Conservation (phyloP, 1,140 invertebrate species). For the Papilio xuthus region DNA sequence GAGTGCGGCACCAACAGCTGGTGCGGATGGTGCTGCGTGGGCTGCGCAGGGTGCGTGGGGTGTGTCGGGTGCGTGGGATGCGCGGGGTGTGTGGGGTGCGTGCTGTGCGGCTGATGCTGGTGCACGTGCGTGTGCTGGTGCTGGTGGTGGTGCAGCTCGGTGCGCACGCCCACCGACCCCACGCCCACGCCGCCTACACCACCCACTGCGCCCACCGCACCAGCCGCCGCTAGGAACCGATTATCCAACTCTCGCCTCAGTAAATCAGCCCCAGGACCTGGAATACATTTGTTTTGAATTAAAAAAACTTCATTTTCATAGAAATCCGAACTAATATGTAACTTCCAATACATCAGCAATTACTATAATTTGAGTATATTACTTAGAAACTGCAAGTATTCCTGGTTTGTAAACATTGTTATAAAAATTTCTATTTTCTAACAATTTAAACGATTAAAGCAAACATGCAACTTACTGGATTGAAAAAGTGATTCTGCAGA, state of each 20-base stretch:
- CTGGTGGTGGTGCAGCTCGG: constrained; percentile 95
- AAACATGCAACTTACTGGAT: constrained; percentile 89
- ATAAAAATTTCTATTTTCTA: not conserved
- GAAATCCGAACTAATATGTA: no score
- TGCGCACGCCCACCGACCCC: constrained; percentile 85
- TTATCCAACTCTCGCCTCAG: constrained; percentile 95
- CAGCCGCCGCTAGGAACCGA: constrained; percentile 87
- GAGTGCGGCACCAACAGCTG: constrained; percentile 77
- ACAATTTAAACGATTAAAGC: not conserved
- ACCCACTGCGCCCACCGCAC: constrained; percentile 59
- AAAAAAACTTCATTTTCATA: constrained; percentile 7
- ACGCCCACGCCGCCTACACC: constrained; percentile 57
- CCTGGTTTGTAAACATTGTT: no score
- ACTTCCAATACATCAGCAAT: no score
- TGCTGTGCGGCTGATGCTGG: constrained; percentile 52
- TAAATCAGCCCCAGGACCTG: constrained; percentile 87
- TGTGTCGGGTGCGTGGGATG: constrained; percentile 83
- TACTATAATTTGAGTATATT: no score
- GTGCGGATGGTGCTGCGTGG: constrained; percentile 65
- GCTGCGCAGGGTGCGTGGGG: constrained; percentile 54
- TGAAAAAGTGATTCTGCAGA: constrained; percentile 93
- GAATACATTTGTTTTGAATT: constrained; percentile 30
- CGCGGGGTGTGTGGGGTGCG: constrained; percentile 63
- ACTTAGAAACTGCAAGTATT: no score
- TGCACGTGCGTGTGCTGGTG: constrained; percentile 75